Conservation (phyloP, 2,888 invertebrate species). For the Drosophila mettleri region DNA sequence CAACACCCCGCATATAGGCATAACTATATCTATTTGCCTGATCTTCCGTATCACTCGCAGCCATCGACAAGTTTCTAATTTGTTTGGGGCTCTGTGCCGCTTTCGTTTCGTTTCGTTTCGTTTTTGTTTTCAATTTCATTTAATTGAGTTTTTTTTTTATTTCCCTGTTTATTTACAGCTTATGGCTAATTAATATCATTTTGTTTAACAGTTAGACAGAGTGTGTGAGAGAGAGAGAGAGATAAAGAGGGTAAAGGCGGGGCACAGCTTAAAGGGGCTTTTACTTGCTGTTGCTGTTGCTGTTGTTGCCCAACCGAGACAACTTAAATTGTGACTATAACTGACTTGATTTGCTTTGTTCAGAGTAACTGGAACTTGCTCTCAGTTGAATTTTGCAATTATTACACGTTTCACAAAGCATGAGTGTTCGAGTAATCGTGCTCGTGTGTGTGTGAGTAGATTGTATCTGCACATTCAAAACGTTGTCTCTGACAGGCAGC, state of each 20-base stretch:
- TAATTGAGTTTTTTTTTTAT: slow-evolving; percentile 48
- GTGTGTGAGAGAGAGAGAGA: background rate
- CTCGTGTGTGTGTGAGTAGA: slow-evolving; percentile 23
- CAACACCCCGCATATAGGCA: slow-evolving; percentile 4
- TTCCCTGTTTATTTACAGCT: slow-evolving; percentile 26
- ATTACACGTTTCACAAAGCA: slow-evolving; percentile 39
- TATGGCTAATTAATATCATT: slow-evolving; percentile 54
- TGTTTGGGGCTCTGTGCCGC: slow-evolving; percentile 32
- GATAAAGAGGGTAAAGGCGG: background rate
- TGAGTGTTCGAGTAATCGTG: slow-evolving; percentile 14
- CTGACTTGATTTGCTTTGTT: slow-evolving; percentile 47
- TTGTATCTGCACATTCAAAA: slow-evolving; percentile 42
- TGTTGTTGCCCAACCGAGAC: slow-evolving; percentile 39
- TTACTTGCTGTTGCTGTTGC: slow-evolving; percentile 23
- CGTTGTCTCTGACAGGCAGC: slow-evolving; percentile 32
- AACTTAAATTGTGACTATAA: slow-evolving; percentile 16
- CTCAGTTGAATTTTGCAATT: slow-evolving; percentile 63
- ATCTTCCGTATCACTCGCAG: slow-evolving; percentile 39
- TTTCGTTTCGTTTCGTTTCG: slow-evolving; percentile 4
- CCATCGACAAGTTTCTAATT: slow-evolving; percentile 59
- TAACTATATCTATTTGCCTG: slow-evolving; percentile 25
- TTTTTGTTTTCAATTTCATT: slow-evolving; percentile 51
- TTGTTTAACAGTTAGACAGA: slow-evolving; percentile 26
- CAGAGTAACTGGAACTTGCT: slow-evolving; percentile 60
- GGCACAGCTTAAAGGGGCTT: background rate